phyloP scores from a whole-genome alignment of 2,113 vertebrate genomes.

The Rousettus leschenaultii region DNA sequence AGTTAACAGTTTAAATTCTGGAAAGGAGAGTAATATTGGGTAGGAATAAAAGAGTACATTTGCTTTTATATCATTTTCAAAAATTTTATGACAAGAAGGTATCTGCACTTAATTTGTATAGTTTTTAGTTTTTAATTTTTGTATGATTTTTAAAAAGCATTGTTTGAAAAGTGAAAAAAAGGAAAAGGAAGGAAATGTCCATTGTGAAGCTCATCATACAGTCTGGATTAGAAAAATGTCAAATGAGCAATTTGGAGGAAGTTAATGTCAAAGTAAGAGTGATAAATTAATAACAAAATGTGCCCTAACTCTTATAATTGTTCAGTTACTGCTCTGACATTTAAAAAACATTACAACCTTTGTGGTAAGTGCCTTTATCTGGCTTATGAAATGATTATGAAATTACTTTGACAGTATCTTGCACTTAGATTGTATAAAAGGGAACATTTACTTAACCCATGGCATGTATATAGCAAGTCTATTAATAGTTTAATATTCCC shows the following conservation, averaged over 20 bases:
- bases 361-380: conserved; percentile 62
- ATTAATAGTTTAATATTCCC: conserved; percentile 50
- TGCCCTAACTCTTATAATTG: conserved; percentile 65
- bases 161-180: background rate
- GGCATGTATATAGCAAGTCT: background rate
- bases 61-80: background rate
- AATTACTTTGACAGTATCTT: conserved; percentile 62
- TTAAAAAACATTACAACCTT: conserved; percentile 69
- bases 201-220: conserved; percentile 34
- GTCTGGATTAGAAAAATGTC: conserved; percentile 62
- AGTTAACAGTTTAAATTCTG: background rate
- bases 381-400: conserved; percentile 58
- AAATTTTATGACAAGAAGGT: background rate
- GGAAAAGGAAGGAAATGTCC: conserved; percentile 11
- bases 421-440: conserved; percentile 34
- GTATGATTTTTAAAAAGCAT: background rate
- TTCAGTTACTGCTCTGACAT: conserved; percentile 69
- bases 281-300: conserved; percentile 73
- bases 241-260: conserved; percentile 64
- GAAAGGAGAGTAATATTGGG: background rate
- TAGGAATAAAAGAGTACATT: background rate
- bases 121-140: background rate
- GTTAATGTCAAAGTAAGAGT: conserved; percentile 68
- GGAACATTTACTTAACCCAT: conserved; percentile 62
- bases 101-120: conserved; percentile 15